Conservation (phyloP, 1,140 invertebrate species). For the Cotesia vestalis region DNA sequence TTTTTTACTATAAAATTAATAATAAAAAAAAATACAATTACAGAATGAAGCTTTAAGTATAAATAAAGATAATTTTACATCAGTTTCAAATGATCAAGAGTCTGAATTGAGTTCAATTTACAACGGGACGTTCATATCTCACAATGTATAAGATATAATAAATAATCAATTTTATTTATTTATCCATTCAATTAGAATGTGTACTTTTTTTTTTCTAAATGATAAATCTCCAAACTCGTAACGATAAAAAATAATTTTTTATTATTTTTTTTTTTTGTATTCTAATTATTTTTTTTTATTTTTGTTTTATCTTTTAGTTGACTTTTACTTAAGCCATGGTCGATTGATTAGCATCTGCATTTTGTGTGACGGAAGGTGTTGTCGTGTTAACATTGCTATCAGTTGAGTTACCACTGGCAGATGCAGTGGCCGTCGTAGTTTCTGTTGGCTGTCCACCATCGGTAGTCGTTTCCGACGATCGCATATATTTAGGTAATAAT, state of each 20-base stretch:
- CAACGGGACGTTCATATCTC: slow-evolving; percentile 42
- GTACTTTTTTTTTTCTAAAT: neutral
- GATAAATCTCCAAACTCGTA: slow-evolving; percentile 2
- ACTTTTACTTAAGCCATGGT: slow-evolving; percentile 59
- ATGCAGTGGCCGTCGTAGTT: slow-evolving; percentile 52
- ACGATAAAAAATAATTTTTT: neutral
- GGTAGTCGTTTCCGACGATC: slow-evolving; percentile 50
- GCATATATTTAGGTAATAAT: slow-evolving; percentile 76
- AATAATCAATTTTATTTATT: slow-evolving; percentile 18
- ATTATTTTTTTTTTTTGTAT: slow-evolving; percentile 20
- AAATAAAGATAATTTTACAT: slow-evolving; percentile 6
- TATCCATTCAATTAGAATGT: slow-evolving; percentile 24
- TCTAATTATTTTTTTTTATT: slow-evolving; percentile 3
- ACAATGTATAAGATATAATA: slow-evolving; percentile 28
- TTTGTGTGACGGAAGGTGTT: slow-evolving; percentile 57
- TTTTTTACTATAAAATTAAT: no score
- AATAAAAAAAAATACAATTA: neutral
- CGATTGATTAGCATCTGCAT: slow-evolving; percentile 60
- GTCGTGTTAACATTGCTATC: slow-evolving; percentile 57
- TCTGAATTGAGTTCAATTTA: slow-evolving; percentile 39
- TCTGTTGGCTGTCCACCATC: slow-evolving; percentile 56
- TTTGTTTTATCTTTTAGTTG: neutral
- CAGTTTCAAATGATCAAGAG: neutral
- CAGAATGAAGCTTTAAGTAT: neutral
- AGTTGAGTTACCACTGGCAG: slow-evolving; percentile 59